Percentiles rank a stretch among this genome's conserved stretches.
Conservation (phyloP, 2,888 invertebrate genomes). For the Pollenia amentaria region DNA sequence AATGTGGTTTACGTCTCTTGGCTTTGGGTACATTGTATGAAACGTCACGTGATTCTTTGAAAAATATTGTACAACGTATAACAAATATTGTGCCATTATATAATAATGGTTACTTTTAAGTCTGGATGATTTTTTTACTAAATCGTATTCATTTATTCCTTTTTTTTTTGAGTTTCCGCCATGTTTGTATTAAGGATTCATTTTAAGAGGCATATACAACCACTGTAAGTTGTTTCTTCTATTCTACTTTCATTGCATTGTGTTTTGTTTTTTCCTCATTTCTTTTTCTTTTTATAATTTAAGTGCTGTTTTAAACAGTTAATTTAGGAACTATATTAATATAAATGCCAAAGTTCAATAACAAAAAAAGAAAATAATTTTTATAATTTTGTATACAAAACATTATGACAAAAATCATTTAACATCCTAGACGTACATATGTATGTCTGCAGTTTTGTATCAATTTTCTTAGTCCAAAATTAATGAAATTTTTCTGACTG, state of each 20-base stretch:
- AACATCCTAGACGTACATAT: slow-evolving; percentile 4
- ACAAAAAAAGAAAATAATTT: slow-evolving; percentile 17
- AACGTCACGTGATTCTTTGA: slow-evolving; percentile 81
- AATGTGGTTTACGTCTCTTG: slow-evolving; percentile 84
- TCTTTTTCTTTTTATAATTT: slow-evolving; percentile 30
- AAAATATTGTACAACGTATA: slow-evolving; percentile 82
- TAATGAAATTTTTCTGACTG: slow-evolving; percentile 64
- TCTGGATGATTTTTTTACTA: slow-evolving; percentile 16
- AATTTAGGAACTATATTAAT: slow-evolving; percentile 45
- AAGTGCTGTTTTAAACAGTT: slow-evolving; percentile 63
- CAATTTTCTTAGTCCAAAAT: slow-evolving; percentile 59
- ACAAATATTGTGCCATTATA: slow-evolving; percentile 81
- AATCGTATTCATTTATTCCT: slow-evolving; percentile 20
- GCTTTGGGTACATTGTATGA: slow-evolving; percentile 85
- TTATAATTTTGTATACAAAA: slow-evolving; percentile 34
- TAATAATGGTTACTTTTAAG: slow-evolving; percentile 75
- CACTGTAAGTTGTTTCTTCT: slow-evolving; percentile 31
- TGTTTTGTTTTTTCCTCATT: slow-evolving; percentile 33
- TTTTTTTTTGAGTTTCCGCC: slow-evolving; percentile 12
- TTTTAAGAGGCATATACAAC: slow-evolving; percentile 39
- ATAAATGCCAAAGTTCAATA: slow-evolving; percentile 70
- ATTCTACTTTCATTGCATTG: slow-evolving; percentile 38
- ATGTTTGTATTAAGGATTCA: slow-evolving; percentile 16
- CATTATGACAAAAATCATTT: slow-evolving; percentile 15
- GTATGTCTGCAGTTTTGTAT: slow-evolving; percentile 39